Evolutionary conservation across 2,113 vertebrate genomes (phyloP), one percentile per base, ranked within the genome.

Genomic region (Corydoras sp.): DNA sequence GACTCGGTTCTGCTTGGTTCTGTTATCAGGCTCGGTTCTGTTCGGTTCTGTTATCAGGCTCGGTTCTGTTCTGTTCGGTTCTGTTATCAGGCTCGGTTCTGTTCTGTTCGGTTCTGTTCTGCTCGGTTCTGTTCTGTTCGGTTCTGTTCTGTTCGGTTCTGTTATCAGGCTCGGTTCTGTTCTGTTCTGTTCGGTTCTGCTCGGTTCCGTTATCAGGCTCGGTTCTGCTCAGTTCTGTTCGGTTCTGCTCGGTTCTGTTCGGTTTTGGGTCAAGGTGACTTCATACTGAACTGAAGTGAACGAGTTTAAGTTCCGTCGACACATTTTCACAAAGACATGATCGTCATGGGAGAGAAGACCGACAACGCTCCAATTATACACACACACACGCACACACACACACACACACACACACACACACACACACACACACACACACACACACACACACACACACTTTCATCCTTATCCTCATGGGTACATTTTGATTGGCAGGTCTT

Each of bases 181-280:
- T 4, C n/a, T n/a, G n/a, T n/a, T n/a, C n/a, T n/a, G n/a, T n/a
- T n/a, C n/a, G n/a, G n/a, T n/a, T 24, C 18, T 24, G 18, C 12
- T 56, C 2, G 3, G 10, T 53, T 53, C 13, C 1, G 51, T 2
- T 24, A 24, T 24, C 18, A 24, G 18, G 2, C 18, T 24, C 18
- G 18, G 18, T 24, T 24, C 18, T 24, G 18, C 2, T 24, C n/a
- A n/a, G n/a, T n/a, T n/a, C n/a, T n/a, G n/a, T n/a, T 24, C 18
- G 18, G 18, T 24, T 24, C 13, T 6, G 14, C 11, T 9, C 62
- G 9, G 24, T 18, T 64, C 55, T 8, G 35, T 43, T 14, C n/a
- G 13, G 69, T 75, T 69, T 29, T 62, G 49, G 78, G 79, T 80
- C 79, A 80, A 80, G 79, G 79, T 77, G 79, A 79, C 67, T 76